Evolutionary conservation across 2,888 invertebrate species (phyloP).

Genomic region (Amblyjoppa proteus): DNA sequence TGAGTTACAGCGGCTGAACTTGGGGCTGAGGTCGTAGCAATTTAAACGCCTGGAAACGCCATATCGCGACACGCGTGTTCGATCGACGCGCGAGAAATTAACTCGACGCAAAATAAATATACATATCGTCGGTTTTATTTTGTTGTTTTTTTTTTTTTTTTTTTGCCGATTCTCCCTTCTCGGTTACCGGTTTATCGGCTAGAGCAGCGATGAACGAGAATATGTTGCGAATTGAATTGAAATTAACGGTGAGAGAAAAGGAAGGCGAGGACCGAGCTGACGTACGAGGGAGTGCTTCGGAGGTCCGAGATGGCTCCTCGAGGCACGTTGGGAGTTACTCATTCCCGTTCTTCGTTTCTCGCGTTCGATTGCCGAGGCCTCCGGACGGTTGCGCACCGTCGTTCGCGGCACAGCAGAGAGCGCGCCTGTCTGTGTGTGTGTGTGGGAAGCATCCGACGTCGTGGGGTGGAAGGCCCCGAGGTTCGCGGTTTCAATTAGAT

Average conservation of each 20-base stretch:
- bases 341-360: slow-evolving; percentile 60
- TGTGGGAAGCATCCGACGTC: slow-evolving; percentile 49
- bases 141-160: not conserved
- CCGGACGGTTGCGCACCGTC: not conserved
- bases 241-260: slow-evolving; percentile 42
- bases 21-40: not conserved
- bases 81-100: slow-evolving; percentile 13
- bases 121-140: not conserved
- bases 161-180: not conserved
- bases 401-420: not conserved
- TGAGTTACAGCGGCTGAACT: not conserved
- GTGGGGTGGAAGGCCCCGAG: slow-evolving; percentile 68
- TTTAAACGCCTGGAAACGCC: slow-evolving; percentile 10
- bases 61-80: not conserved
- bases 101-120: not conserved
- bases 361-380: slow-evolving; percentile 59
- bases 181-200: not conserved
- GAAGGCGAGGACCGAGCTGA: not conserved
- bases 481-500: slow-evolving; percentile 80
- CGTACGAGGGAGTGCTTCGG: slow-evolving; percentile 29
- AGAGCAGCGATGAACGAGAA: slow-evolving; percentile 7
- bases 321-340: slow-evolving; percentile 66
- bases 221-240: slow-evolving; percentile 39
- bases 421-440: not conserved
- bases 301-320: slow-evolving; percentile 45